Percentiles rank a stretch among this genome's conserved stretches.
Evolutionary conservation across 2,113 vertebrate species (phyloP).

Genomic region (Neofelis nebulosa): DNA sequence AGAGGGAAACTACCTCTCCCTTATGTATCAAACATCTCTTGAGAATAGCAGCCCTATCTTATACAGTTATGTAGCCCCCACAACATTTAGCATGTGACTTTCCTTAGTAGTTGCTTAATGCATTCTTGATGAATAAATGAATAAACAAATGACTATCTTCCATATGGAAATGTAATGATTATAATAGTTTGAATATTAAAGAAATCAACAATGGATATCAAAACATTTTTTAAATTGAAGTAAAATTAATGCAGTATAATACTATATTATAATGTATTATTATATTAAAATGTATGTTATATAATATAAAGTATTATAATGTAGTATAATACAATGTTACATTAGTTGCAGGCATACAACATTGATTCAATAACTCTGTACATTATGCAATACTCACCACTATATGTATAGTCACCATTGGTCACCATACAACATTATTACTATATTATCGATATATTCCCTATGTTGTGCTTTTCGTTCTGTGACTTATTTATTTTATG

Average conservation of each 20-base stretch:
- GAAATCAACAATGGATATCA: not conserved
- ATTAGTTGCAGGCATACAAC: not conserved
- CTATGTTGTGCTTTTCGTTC: not conserved
- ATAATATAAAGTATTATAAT: not conserved
- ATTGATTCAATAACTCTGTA: not conserved
- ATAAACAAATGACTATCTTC: not conserved
- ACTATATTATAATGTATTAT: not conserved
- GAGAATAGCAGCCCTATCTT: not conserved
- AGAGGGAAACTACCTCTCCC: not conserved
- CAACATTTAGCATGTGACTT: not conserved
- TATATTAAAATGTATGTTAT: not conserved
- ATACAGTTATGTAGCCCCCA: not conserved
- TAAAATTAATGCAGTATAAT: not conserved
- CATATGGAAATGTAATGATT: slow-evolving; percentile 22
- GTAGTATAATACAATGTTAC: not conserved
- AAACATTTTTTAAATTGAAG: not conserved
- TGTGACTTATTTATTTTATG: not conserved
- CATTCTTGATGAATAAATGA: not conserved
- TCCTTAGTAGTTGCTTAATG: not conserved
- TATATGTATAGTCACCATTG: not conserved
- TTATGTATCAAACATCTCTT: not conserved
- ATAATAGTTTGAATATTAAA: slow-evolving; percentile 39
- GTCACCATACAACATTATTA: not conserved
- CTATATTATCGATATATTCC: not conserved
- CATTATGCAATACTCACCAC: not conserved